Conservation (phyloP, 2,113 vertebrate species). For the Camelus bactrianus region DNA sequence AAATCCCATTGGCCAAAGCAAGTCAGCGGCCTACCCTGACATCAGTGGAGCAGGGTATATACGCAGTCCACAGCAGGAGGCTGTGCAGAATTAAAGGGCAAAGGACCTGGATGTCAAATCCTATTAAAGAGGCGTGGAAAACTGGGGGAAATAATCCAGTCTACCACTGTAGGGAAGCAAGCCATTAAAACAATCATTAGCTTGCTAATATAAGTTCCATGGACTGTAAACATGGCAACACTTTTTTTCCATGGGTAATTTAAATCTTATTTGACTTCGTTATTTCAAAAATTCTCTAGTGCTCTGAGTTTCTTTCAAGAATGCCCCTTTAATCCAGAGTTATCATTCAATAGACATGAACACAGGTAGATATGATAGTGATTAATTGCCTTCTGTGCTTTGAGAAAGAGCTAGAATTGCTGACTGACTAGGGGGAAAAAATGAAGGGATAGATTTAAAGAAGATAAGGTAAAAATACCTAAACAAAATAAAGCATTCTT, state of each 20-base stretch:
- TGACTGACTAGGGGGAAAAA: constrained; percentile 20
- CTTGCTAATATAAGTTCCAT: neutral
- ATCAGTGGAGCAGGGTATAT: neutral
- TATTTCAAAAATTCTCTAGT: constrained; percentile 11
- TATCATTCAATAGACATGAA: constrained; percentile 41
- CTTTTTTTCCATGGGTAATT: neutral
- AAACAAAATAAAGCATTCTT: constrained; percentile 17
- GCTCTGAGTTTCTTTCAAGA: constrained; percentile 45
- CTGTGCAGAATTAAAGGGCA: neutral
- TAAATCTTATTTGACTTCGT: neutral
- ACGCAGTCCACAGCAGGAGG: neutral
- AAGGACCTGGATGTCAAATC: neutral
- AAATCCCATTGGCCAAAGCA: neutral
- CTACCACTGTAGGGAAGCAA: neutral
- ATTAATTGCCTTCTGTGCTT: neutral
- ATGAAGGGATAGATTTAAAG: neutral
- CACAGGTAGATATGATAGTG: neutral
- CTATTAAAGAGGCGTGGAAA: neutral
- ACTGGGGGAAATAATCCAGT: neutral
- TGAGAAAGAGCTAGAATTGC: constrained; percentile 37
- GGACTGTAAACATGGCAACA: neutral
- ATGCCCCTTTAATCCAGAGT: neutral
- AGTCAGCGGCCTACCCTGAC: neutral
- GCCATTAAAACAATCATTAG: neutral
- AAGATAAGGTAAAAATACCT: neutral